These are phyloP conservation scores for Osmoderma eremita DNA, from an alignment of 2,888 invertebrate species.

Conservation along the genomic window DNA sequence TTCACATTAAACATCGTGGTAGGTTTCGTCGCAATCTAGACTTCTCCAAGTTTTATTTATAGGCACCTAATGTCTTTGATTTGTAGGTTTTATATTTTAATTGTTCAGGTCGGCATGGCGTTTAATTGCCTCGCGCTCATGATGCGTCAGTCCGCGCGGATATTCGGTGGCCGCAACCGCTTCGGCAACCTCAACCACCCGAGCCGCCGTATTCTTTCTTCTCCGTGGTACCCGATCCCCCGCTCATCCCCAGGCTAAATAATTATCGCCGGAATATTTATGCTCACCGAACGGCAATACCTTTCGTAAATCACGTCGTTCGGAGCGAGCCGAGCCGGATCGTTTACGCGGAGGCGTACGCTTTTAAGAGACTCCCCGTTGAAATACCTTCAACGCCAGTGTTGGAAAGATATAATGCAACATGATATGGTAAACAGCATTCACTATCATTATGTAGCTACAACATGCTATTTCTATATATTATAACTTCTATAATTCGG, in stretches of 20 bases:
- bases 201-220: conserved; percentile 29
- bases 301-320: conserved; percentile 33
- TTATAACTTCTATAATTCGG: not conserved
- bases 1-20: conserved; percentile 32
- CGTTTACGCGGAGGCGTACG: conserved; percentile 30
- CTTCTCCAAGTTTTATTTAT: conserved; percentile 32
- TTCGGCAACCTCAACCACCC: conserved; percentile 19
- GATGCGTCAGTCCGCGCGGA: conserved; percentile 34
- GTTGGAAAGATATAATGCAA: not conserved
- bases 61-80: conserved; percentile 29
- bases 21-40: conserved; percentile 18
- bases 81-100: conserved; percentile 40
- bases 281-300: conserved; percentile 28
- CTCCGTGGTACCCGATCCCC: conserved; percentile 33
- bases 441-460: no score
- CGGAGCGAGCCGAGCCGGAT: conserved; percentile 19
- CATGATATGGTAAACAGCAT: no score
- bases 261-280: conserved; percentile 38
- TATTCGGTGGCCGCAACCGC: conserved; percentile 33
- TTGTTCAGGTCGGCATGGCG: conserved; percentile 31
- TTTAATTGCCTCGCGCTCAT: conserved; percentile 38
- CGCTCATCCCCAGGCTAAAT: conserved; percentile 33
- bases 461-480: not conserved
- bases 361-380: conserved; percentile 12
- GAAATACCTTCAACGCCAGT: conserved; percentile 17